These are phyloP conservation scores for Tipula confusa DNA, from an alignment of 2,888 invertebrate species.

Conservation along the genomic window DNA sequence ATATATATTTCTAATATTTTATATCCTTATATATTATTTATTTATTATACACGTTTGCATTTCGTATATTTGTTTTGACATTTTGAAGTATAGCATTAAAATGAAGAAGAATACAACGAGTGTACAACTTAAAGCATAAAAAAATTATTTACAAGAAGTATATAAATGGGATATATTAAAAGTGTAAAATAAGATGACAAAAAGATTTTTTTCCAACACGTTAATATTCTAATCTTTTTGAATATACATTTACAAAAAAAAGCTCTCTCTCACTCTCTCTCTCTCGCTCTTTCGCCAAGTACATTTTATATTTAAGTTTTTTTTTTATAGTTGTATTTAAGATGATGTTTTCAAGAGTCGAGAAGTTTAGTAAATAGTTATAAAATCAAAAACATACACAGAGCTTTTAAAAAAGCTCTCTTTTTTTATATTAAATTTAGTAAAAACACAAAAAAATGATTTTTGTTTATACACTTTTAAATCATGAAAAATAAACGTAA, in stretches of 20 bases:
- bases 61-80: background rate
- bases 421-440: background rate
- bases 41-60: background rate
- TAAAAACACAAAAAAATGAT: background rate
- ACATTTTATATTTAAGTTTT: background rate
- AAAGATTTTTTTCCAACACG: background rate
- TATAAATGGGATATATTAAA: background rate
- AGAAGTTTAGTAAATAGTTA: background rate
- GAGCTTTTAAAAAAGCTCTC: background rate
- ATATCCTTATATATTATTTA: background rate
- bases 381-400: background rate
- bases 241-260: background rate
- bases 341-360: background rate
- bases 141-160: background rate
- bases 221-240: background rate
- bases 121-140: background rate
- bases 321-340: conserved; percentile 12
- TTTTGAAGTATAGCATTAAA: background rate
- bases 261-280: too few relatives aligned
- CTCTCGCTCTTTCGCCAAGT: background rate
- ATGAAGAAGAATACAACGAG: background rate
- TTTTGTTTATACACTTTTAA: too few relatives aligned
- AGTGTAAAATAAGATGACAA: background rate
- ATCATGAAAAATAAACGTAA: conserved; percentile 1
- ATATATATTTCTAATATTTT: too few relatives aligned